Percentiles rank a stretch among this genome's conserved stretches.
These are phyloP conservation scores for Bombus turneri DNA, from an alignment of 1,140 invertebrate species.

Conservation along the genomic window DNA sequence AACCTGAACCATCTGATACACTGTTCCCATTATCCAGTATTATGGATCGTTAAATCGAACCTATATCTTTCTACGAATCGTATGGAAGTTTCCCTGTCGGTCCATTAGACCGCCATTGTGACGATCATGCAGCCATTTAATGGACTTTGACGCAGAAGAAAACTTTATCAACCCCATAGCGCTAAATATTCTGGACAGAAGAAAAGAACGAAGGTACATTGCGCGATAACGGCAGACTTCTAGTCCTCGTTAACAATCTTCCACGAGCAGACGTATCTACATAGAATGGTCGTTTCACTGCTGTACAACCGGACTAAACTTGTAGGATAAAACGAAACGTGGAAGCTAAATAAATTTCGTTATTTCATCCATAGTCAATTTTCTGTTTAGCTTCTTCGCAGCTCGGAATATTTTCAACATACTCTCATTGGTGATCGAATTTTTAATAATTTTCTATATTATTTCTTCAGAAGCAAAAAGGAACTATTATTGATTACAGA, in stretches of 20 bases:
- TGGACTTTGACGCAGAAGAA: background rate
- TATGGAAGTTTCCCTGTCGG: background rate
- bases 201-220: background rate
- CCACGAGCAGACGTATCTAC: background rate
- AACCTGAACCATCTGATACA: slow-evolving; percentile 6
- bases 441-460: no score
- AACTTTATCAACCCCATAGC: background rate
- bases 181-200: background rate
- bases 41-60: slow-evolving; percentile 61
- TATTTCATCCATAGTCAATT: background rate
- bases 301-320: background rate
- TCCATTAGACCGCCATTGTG: background rate
- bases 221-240: background rate
- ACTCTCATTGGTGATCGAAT: no score
- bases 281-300: background rate
- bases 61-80: slow-evolving; percentile 27
- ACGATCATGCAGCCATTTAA: slow-evolving; percentile 10
- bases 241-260: background rate
- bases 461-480: background rate
- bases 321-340: background rate
- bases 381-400: background rate
- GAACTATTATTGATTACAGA: background rate
- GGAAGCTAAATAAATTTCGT: background rate
- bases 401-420: no score
- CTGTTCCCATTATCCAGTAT: slow-evolving; percentile 39